Evolutionary conservation across 2,888 invertebrate genomes (phyloP), one percentile per base, ranked within the genome.

Genomic region (Morpho helenor): DNA sequence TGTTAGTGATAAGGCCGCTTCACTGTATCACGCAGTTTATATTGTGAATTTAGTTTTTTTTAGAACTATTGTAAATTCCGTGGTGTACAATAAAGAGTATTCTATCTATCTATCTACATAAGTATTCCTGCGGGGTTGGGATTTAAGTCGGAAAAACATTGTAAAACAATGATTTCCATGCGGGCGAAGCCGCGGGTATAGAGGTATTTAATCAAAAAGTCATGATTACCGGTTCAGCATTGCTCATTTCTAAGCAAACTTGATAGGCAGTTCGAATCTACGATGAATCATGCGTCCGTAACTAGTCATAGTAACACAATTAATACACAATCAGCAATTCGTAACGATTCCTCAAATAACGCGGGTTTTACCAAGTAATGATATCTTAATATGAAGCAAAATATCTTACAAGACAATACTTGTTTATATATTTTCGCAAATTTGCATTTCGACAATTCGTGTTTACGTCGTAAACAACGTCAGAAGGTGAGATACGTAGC

Each of bases 351-450:
- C 56, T 31, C 23, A 39, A 44, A 23, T 22, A 41, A 41, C 39
- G 41, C 39, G 53, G 58, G 44, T 49, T 58, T 58, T 50, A 49
- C 58, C 58, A 39, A 53, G 50, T 49, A 58, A 53, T 7, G 41
- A 46, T 16, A n/a, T 7, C 41, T 8, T 52, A 42, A 22, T 16
- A 48, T 49, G 41, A 52, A 53, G 48, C 22, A 40, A 57, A 57
- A 52, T n/a, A 41, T 10, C 44, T 46, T 8, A 49, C 45, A 39
- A 44, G 43, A 55, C 42, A 54, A 42, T 31, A n/a, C 47, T 41
- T 22, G 16, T 52, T 52, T 23, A 10, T 41, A 41, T 16, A 41
- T 4, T 42, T 43, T 44, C 9, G 23, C n/a, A 51, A 55, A 43
- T 42, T 16, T 31, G 48, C 23, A 54, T 39, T 43, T 40, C 31